Conservation (phyloP, 2,888 invertebrate genomes). For the Lasioglossum lativentre region DNA sequence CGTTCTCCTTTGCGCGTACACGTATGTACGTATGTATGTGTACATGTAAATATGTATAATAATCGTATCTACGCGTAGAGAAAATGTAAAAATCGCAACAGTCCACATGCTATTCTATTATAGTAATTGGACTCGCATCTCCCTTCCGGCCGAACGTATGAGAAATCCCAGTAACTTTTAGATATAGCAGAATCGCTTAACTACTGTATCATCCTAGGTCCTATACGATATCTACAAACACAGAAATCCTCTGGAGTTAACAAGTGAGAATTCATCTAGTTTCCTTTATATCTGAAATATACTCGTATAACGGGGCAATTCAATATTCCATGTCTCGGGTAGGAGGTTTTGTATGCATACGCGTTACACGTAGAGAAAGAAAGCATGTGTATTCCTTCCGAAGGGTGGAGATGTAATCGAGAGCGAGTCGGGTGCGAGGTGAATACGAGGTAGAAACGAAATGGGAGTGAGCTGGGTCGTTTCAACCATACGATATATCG, state of each 20-base stretch:
- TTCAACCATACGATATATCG: conserved; percentile 80
- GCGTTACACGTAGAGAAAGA: conserved; percentile 60
- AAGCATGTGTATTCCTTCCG: conserved; percentile 46
- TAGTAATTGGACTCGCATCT: no score
- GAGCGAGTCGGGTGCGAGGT: conserved; percentile 23
- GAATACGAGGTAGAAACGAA: conserved; percentile 5
- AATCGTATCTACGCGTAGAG: no score
- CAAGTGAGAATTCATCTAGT: not conserved
- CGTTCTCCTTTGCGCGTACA: not conserved
- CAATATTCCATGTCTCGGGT: not conserved
- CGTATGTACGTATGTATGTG: not conserved
- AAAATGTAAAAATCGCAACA: no score
- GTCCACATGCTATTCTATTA: no score
- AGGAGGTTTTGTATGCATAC: not conserved
- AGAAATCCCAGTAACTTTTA: no score
- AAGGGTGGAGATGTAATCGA: conserved; percentile 73
- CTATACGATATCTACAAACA: not conserved
- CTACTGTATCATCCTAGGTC: not conserved
- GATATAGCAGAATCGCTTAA: not conserved
- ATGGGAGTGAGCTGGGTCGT: conserved; percentile 66
- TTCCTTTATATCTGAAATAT: not conserved
- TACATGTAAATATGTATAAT: no score
- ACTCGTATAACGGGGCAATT: not conserved
- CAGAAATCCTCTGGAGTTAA: not conserved
- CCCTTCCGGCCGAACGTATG: no score